Evolutionary conservation across 2,888 invertebrate genomes (phyloP).

Genomic region (Oscheius onirici): DNA sequence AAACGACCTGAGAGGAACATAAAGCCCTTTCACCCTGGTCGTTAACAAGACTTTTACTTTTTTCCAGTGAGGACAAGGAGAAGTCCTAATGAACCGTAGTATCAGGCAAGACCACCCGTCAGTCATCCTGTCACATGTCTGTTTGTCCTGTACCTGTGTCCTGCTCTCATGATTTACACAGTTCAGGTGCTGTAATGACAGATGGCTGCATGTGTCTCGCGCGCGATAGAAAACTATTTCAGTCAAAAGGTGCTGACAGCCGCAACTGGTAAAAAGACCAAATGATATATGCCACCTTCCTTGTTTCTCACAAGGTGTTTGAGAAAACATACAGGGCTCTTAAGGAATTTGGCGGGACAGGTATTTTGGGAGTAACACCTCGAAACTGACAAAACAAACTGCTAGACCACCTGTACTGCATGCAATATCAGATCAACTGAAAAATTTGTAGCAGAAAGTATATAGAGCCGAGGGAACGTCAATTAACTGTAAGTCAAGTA

Average conservation of each 20-base stretch:
- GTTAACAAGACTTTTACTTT: no score
- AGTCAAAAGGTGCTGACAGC: background rate
- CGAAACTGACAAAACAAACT: no score
- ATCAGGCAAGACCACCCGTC: background rate
- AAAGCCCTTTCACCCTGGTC: no score
- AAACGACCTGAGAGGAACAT: no score
- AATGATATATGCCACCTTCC: background rate
- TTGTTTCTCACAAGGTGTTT: constrained; percentile 5
- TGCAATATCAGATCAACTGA: no score
- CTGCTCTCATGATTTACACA: constrained; percentile 15
- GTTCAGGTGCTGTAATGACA: constrained; percentile 21
- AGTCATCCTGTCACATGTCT: constrained; percentile 1
- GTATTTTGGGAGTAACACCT: no score
- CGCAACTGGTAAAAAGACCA: constrained; percentile 5
- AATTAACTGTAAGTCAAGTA: no score
- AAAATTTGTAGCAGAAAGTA: no score
- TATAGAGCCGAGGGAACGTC: no score
- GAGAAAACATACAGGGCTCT: background rate
- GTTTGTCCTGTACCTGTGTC: background rate
- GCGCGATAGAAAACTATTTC: background rate
- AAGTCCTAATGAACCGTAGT: no score
- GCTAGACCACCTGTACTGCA: no score
- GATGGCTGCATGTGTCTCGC: constrained; percentile 5
- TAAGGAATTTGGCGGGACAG: background rate
- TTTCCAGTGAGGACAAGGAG: no score